Evolutionary conservation across 2,888 invertebrate species (phyloP).

Genomic region (Petrophora chlorosata): DNA sequence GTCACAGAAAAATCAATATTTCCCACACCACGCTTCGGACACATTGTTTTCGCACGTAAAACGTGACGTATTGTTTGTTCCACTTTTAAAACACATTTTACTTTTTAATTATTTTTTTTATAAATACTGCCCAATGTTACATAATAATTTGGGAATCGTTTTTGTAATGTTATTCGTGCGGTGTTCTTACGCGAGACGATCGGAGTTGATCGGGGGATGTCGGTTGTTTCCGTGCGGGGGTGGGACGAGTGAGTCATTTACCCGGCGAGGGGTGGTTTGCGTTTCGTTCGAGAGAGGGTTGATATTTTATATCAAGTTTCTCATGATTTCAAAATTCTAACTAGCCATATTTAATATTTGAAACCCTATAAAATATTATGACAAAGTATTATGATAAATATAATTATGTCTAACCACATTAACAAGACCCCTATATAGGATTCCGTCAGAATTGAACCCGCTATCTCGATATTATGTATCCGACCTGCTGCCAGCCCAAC

Average conservation of each 20-base stretch:
- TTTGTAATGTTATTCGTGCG: conserved; percentile 67
- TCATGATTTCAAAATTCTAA: background rate
- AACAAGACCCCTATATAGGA: too few species aligned
- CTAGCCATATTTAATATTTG: too few species aligned
- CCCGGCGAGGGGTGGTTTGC: conserved; percentile 65
- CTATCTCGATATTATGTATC: too few species aligned
- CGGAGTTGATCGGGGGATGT: conserved; percentile 54
- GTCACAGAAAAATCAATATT: conserved; percentile 78
- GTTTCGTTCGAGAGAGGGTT: conserved; percentile 60
- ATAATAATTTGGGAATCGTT: conserved; percentile 64
- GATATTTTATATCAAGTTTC: background rate
- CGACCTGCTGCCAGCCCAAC: too few species aligned
- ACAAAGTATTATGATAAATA: too few species aligned
- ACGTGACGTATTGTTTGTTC: conserved; percentile 29
- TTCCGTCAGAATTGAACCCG: too few species aligned
- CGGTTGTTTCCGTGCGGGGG: conserved; percentile 58
- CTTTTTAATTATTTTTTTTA: conserved; percentile 29
- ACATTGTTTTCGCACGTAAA: conserved; percentile 43
- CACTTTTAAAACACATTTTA: conserved; percentile 39
- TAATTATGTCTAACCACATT: too few species aligned
- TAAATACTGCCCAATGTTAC: conserved; percentile 59
- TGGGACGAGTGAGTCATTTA: conserved; percentile 70
- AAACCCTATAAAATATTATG: too few species aligned
- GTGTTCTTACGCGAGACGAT: conserved; percentile 52
- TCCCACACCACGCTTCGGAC: conserved; percentile 33